A percentile compares a stretch with the other conserved stretches of the same genome.
Conservation (phyloP, 2,888 invertebrate genomes). For the Lasioglossum marginatum region DNA sequence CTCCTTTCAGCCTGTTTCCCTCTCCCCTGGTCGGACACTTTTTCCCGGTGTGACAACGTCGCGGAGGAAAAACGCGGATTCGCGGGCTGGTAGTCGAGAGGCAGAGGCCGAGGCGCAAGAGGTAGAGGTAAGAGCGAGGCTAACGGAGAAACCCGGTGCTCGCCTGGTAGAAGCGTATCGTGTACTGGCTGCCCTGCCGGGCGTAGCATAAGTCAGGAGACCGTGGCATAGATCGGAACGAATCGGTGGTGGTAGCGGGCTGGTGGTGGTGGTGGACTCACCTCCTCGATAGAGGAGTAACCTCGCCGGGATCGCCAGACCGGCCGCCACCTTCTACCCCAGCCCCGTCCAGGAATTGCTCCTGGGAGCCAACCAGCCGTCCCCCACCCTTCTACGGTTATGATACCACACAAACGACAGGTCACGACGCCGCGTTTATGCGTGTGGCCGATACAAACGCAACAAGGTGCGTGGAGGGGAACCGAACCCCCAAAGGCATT, state of each 20-base stretch:
- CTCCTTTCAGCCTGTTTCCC: constrained; percentile 18
- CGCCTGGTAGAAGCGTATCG: constrained; percentile 78
- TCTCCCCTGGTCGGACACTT: constrained; percentile 24
- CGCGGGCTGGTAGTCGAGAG: constrained; percentile 34
- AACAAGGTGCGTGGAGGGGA: background rate
- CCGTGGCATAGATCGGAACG: constrained; percentile 69
- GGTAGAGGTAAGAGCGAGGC: constrained; percentile 24
- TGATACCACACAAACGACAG: constrained; percentile 13
- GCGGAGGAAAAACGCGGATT: constrained; percentile 38
- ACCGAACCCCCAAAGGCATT: constrained; percentile 39
- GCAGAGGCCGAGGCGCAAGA: constrained; percentile 33
- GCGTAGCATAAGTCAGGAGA: constrained; percentile 73
- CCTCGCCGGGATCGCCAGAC: constrained; percentile 61
- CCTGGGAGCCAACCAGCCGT: constrained; percentile 12
- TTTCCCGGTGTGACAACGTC: constrained; percentile 32
- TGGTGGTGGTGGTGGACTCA: constrained; percentile 64
- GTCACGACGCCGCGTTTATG: constrained; percentile 17
- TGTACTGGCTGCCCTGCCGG: constrained; percentile 77
- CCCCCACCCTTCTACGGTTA: constrained; percentile 3
- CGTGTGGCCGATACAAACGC: constrained; percentile 18
- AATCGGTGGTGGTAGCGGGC: constrained; percentile 65
- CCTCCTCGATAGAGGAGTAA: constrained; percentile 64
- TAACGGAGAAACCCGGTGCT: constrained; percentile 68
- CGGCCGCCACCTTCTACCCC: constrained; percentile 68
- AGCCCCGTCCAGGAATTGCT: constrained; percentile 19